Conservation (phyloP, 2,113 vertebrate species). For the Periophthalmodon schlosseri region DNA sequence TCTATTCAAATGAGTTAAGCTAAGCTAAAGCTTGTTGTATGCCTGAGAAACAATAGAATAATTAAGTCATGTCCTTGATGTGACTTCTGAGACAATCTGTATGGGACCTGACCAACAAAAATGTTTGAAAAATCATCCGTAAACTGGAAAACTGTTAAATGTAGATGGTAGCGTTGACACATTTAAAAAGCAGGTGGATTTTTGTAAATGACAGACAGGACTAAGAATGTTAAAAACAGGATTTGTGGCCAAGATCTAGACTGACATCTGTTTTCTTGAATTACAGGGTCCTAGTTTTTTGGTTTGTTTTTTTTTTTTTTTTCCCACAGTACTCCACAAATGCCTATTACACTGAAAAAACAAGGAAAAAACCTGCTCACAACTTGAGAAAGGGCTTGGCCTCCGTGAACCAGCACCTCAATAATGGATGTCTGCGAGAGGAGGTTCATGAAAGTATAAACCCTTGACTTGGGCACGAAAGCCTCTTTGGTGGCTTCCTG, state of each 20-base stretch:
- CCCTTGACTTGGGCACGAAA: constrained; percentile 47
- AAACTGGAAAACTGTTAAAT: constrained; percentile 27
- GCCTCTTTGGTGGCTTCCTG: constrained; percentile 33
- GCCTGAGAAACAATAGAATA: background rate
- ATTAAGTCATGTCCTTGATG: background rate
- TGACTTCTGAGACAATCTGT: background rate
- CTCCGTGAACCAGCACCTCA: constrained; percentile 59
- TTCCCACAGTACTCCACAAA: constrained; percentile 36
- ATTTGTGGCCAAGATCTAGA: constrained; percentile 15
- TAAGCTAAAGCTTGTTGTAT: background rate
- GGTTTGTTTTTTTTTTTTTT: background rate
- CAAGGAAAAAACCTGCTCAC: constrained; percentile 40
- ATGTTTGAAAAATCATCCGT: background rate
- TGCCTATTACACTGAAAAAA: constrained; percentile 33
- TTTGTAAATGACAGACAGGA: constrained; percentile 69
- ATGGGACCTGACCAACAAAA: background rate
- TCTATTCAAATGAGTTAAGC: too few species aligned
- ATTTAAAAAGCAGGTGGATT: constrained; percentile 51
- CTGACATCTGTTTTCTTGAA: constrained; percentile 70
- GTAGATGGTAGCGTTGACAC: constrained; percentile 27
- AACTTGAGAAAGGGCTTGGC: constrained; percentile 55
- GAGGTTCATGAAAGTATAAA: constrained; percentile 77
- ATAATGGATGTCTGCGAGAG: constrained; percentile 71
- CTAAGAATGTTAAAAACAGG: constrained; percentile 72
- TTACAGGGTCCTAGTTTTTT: constrained; percentile 47